Percentiles rank a stretch among this genome's conserved stretches.
phyloP scores from a whole-genome alignment of 2,113 vertebrate genomes.

The Dasyurus viverrinus region DNA sequence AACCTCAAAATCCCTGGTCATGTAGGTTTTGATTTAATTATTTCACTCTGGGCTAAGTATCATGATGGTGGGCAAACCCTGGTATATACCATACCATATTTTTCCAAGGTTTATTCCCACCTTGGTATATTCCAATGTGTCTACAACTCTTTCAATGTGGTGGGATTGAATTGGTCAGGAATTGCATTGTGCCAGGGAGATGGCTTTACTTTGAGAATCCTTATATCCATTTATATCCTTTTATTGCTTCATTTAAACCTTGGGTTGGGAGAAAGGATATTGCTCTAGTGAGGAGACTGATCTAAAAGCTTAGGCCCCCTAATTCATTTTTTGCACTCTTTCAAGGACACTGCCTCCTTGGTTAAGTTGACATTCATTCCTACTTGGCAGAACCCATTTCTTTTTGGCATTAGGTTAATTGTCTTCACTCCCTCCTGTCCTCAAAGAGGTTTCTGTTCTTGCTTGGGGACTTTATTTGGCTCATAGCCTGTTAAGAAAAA shows the following conservation, averaged over 20 bases:
- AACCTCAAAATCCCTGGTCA: not conserved
- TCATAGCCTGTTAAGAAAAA: not conserved
- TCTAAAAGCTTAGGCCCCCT: not conserved
- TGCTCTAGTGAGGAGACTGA: not conserved
- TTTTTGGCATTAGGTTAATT: not conserved
- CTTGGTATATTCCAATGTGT: not conserved
- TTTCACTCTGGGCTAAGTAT: not conserved
- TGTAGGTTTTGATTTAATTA: not conserved
- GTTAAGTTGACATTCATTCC: not conserved
- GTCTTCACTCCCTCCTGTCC: not conserved
- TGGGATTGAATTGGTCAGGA: not conserved
- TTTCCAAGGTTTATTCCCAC: no score
- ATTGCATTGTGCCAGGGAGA: not conserved
- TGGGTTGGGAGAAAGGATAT: not conserved
- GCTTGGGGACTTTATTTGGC: not conserved
- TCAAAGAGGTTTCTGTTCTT: not conserved
- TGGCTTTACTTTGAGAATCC: not conserved
- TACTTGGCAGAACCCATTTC: not conserved
- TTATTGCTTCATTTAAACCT: not conserved
- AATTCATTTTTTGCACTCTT: not conserved
- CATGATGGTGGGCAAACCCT: not conserved
- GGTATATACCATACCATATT: no score
- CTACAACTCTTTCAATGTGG: not conserved
- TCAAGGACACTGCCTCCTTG: not conserved
- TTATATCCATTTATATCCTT: not conserved